phyloP scores from a whole-genome alignment of 2,113 vertebrate genomes.

The Prionailurus viverrinus region DNA sequence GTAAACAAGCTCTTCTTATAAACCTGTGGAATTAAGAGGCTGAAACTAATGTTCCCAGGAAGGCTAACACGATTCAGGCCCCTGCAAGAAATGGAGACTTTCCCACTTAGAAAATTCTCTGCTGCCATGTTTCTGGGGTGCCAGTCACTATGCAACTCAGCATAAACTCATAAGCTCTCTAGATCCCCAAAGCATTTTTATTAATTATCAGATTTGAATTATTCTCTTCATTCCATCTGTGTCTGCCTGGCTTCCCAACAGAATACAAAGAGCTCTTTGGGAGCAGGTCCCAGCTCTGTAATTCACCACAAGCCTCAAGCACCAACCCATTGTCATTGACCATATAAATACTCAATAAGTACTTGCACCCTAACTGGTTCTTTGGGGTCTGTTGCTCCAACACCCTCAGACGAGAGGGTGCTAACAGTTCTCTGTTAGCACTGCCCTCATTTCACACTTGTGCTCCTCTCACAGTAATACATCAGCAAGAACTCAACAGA shows the following conservation, averaged over 20 bases:
- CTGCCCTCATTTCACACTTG: not conserved
- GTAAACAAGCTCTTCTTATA: conserved; percentile 24
- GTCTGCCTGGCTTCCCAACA: not conserved
- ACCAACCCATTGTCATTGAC: not conserved
- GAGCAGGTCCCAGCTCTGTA: not conserved
- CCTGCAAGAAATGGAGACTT: not conserved
- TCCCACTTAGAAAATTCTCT: not conserved
- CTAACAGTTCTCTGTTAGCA: not conserved
- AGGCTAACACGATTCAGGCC: not conserved
- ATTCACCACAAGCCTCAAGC: not conserved
- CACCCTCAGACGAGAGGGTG: not conserved
- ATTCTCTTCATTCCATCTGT: not conserved
- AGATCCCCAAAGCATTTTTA: not conserved
- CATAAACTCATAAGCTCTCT: not conserved
- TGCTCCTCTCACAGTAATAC: not conserved
- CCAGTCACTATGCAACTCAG: not conserved
- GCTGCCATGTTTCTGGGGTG: not conserved
- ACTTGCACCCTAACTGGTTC: not conserved
- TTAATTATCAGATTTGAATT: not conserved
- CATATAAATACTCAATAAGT: not conserved
- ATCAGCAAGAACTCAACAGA: not conserved
- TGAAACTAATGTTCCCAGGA: not conserved
- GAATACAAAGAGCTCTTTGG: not conserved
- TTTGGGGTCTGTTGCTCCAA: not conserved
- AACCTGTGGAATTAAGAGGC: not conserved